Evolutionary conservation across 2,113 vertebrate genomes (phyloP), one percentile per base, ranked within the genome.

Genomic region (Lepisosteus oculatus): DNA sequence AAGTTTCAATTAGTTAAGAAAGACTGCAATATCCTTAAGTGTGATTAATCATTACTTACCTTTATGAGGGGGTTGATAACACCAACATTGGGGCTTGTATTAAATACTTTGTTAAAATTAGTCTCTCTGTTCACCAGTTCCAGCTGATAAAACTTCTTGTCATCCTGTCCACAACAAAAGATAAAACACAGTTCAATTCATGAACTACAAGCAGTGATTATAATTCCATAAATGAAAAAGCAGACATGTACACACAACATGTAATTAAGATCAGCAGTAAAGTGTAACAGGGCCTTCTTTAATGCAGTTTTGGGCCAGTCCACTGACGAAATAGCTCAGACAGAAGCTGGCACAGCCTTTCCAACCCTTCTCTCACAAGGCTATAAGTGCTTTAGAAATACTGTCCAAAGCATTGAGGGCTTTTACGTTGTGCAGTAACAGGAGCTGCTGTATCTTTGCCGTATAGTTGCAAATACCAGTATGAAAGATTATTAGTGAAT

Each of bases 51-150:
- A 29, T 70, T 44, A 81, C 94, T 87, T 95, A 99, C 97, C 97
- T 99, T 98, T 69, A 95, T 90, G 87, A 99, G 90, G 63, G 97
- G 97, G 88, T 99, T 99, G 91, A 99, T 98, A 75, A 98, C 95
- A 87, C 97, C 97, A 87, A 99, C 96, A 72, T 96, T 96, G 74
- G 97, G 97, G 81, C 91, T 98, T 86, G 97, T 89, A 86, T 97
- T 99, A 94, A 99, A 98, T 71, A 98, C 91, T 91, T 98, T 99
- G 93, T 98, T 99, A 93, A 98, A 99, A 93, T 97, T 99, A 85
- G 95, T 98, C 93, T 99, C 97, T 82, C 97, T 92, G 91, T 98
- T 98, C 89, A 99, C 94, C 85, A 99, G 92, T 80, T 99, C 97
- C 89, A 99, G 93, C 84, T 99, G 97, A 93, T 96, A 99, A 90